Evolutionary conservation across 2,797 vertebrate species (phyloP), one percentile per base, ranked within the genome.

Genomic region (Acanthurus leucopareius): DNA sequence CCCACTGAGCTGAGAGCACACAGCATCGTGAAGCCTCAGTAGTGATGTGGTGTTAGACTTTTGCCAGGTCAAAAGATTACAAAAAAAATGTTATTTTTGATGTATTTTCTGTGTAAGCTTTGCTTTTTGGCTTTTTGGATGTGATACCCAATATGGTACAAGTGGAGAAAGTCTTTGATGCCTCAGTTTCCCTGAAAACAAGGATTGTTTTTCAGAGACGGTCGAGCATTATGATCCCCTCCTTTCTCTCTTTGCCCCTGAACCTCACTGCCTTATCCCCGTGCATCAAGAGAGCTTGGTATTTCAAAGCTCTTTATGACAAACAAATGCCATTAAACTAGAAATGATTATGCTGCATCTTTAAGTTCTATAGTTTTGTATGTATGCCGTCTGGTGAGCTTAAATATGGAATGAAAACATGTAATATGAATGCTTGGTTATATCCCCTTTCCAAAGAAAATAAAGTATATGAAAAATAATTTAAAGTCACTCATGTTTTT

Each of bases 391-490:
- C 69, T 79, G 76, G 65, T 86, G 88, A 90, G 90, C 87, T 92
- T 86, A 77, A 86, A 87, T 74, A 81, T 87, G 61, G 74, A 89
- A 83, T 86, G 75, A 79, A 88, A 87, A 87, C 52, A 83, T 92
- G 91, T 91, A 79, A 91, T 89, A 92, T 85, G 87, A 91, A 93
- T 90, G 93, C 93, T 94, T 95, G 91, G 86, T 93, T 92, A 93
- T 93, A 93, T 71, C 88, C 91, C 87, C 88, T 94, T 91, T 94
- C 92, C 90, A 91, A 95, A 94, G 89, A 94, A 94, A 94, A 94
- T 93, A 94, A 94, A 93, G 88, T 91, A 84, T 92, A 94, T 92
- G 85, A 93, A 92, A 93, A 90, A 79, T 81, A 71, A 80, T 82
- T 61, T 59, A 65, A 62, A 17, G 54, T 28, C 61, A 11, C 8